Evolutionary conservation across 2,797 vertebrate species (phyloP), one percentile per base, ranked within the genome.

Genomic region (Champsocephalus gunnari): DNA sequence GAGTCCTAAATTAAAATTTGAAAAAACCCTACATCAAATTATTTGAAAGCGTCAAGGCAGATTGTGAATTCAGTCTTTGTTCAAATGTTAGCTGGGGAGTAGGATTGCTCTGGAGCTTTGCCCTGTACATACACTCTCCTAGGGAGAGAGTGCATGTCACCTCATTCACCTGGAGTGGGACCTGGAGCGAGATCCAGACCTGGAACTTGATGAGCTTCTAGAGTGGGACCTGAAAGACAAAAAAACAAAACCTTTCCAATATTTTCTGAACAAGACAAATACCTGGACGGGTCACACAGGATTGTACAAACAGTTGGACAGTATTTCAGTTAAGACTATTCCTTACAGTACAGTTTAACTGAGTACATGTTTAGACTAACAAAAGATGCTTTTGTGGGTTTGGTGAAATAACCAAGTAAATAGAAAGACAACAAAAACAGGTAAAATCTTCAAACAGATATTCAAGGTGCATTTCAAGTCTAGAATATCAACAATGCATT

Each of bases 141-240:
- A 89, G 84, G 88, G 95, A 89, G 93, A 94, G 95, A 96, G 96
- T 95, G 97, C 92, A 95, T 94, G 96, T 95, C 96, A 99, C 97
- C 97, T 97, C 96, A 99, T 99, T 99, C 98, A 99, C 98, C 98
- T 99, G 96, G 98, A 99, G 96, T 94, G 96, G 93, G 97, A 98
- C 93, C 95, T 97, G 77, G 98, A 99, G 90, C 95, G 96, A 93
- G 98, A 98, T 87, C 97, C 96, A 93, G 97, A 99, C 89, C 98
- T 96, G 96, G 98, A 99, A 88, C 97, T 97, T 92, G 98, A 98
- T 82, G 97, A 98, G 88, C 96, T 99, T 95, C 98, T 95, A 95
- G 98, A 97, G 77, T 93, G 95, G 94, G 98, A 99, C 94, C 98
- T 99, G 97, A 93, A 99, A 99, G 92, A 97, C 96, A 95, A 87